Evolutionary conservation across 2,113 vertebrate species (phyloP), one percentile per base, ranked within the genome.

Genomic region (Scomber colias): DNA sequence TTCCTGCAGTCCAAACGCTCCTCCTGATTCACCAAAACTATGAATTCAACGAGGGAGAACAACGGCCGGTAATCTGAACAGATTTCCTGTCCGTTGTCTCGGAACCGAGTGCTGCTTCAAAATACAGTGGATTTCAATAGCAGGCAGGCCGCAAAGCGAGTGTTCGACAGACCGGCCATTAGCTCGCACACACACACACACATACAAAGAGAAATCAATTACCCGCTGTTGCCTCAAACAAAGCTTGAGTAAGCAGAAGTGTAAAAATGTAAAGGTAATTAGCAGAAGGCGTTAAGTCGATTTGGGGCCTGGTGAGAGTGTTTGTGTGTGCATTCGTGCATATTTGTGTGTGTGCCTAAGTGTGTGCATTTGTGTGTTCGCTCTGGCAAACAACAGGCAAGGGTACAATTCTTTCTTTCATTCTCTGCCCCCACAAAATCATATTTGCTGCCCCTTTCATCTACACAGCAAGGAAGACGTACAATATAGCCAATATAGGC

Each of bases 261-360:
- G 63, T 85, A 86, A 85, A 91, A 91, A 90, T 92, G 87, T 90
- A 90, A 89, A 86, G 67, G 71, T 90, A 88, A 92, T 92, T 92
- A 91, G 89, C 73, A 66, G 49, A 73, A 92, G 83, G 83, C 74
- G 31, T 70, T 54, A 79, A 80, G 87, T 92, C 74, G 73, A 90
- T 91, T 56, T 73, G 74, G 60, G 78, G 62, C 76, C 71, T 49
- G 71, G 57, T 72, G 71, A 71, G 77, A 79, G 63, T 56, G 75
- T 70, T 45, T 81, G 55, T 71, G 71, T 81, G 88, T 67, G 50
- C 55, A 45, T 57, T n/a, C 35, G 65, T 79, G 80, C 79, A 59
- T 81, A 31, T 79, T 72, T 77, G 68, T 74, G 19, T 50, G 4
- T 62, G 30, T 50, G 48, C 63, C 63, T 51, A n/a, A 46, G 65